These are phyloP conservation scores for Nemurella pictetii DNA, from an alignment of 2,888 invertebrate species.

Conservation along the genomic window DNA sequence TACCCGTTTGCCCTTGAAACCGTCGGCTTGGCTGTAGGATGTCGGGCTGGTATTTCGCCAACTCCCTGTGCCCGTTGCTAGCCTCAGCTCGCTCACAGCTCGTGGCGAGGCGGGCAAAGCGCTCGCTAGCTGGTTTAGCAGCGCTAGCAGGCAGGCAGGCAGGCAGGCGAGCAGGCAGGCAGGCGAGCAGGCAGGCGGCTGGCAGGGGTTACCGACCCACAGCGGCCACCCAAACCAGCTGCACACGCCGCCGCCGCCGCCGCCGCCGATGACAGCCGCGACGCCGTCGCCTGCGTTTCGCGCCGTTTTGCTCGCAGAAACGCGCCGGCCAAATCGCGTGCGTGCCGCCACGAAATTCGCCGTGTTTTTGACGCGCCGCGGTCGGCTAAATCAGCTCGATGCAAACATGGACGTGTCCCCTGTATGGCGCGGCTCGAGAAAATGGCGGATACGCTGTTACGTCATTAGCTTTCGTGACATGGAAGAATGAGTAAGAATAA, in stretches of 20 bases:
- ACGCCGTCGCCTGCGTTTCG: neutral
- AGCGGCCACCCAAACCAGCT: conserved; percentile 3
- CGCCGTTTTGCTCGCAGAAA: conserved; percentile 11
- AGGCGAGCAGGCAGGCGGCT: conserved; percentile 31
- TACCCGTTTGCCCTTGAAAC: conserved; percentile 28
- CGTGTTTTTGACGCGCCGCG: neutral
- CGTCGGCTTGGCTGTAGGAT: neutral
- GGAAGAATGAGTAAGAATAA: neutral
- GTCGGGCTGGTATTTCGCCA: conserved; percentile 40
- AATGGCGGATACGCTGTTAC: conserved; percentile 24
- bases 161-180: neutral
- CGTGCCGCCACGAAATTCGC: neutral
- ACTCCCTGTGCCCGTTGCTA: conserved; percentile 40
- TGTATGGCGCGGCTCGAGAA: neutral
- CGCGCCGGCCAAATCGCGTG: neutral
- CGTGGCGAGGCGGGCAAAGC: conserved; percentile 31
- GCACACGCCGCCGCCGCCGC: conserved; percentile 14
- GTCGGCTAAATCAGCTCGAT: neutral
- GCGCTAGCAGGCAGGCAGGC: conserved; percentile 26
- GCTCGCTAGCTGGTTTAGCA: conserved; percentile 33
- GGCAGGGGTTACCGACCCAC: conserved; percentile 41
- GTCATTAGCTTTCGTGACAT: conserved; percentile 9
- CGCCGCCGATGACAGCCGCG: conserved; percentile 1
- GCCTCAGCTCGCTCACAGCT: too few relatives aligned
- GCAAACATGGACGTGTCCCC: neutral